Conservation (phyloP, 1,140 invertebrate species). For the Euwallacea similis region DNA sequence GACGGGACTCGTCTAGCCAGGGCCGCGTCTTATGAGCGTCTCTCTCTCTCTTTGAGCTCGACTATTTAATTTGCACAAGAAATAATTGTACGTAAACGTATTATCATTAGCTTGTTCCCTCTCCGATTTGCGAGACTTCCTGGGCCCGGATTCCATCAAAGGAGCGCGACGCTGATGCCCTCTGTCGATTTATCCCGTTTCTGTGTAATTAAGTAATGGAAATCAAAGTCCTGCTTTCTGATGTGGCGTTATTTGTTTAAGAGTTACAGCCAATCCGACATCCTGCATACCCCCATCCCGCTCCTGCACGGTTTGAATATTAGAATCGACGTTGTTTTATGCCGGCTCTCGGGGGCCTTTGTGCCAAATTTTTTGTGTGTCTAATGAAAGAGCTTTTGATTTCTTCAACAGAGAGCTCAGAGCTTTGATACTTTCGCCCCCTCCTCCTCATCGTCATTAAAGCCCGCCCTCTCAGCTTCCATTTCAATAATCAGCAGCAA, state of each 20-base stretch:
- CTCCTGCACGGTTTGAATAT: constrained; percentile 38
- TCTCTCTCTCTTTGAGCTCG: constrained; percentile 1
- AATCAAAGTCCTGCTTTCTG: constrained; percentile 52
- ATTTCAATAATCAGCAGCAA: no score
- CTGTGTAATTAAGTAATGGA: constrained; percentile 53
- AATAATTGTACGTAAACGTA: constrained; percentile 52
- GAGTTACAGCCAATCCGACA: constrained; percentile 44
- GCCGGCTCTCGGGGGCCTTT: neutral
- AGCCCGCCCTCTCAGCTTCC: no score
- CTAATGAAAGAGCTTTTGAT: neutral
- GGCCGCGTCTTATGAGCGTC: no score
- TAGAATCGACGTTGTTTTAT: constrained; percentile 37
- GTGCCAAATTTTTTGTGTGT: constrained; percentile 2
- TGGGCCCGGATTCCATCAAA: constrained; percentile 41
- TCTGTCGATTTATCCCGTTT: constrained; percentile 44
- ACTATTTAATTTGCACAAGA: constrained; percentile 48
- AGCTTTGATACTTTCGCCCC: no score
- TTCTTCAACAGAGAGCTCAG: no score
- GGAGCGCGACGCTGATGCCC: constrained; percentile 42
- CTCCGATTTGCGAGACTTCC: constrained; percentile 35
- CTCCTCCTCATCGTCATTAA: no score
- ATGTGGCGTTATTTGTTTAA: constrained; percentile 49
- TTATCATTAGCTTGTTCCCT: constrained; percentile 50
- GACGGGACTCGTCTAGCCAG: no score
- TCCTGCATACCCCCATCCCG: constrained; percentile 16